Evolutionary conservation across 2,113 vertebrate species (phyloP), one percentile per base, ranked within the genome.

Genomic region (Paramormyrops kingsleyae): DNA sequence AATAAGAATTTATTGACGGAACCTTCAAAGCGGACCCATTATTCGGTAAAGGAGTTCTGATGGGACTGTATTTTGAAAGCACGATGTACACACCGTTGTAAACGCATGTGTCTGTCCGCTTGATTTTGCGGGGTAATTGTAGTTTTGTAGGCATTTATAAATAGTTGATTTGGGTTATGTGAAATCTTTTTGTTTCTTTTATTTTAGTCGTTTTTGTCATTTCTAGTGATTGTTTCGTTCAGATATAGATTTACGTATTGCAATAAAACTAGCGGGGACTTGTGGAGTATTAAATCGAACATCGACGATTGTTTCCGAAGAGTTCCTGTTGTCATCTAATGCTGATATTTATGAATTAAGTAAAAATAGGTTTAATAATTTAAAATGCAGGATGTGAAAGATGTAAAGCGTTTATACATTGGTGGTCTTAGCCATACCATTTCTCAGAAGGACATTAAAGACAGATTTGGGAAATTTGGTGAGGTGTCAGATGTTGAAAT

Each of bases 381-480:
- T 17, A 42, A n/a, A 66, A 88, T 88, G 87, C 56, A 24, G 39
- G 35, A 46, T 1, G 44, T 31, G 4, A 66, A 50, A 59, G 47
- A 7, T 90, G 4, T 94, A 89, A 97, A 92, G 90, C 97, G 99
- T 0, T 94, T 99, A 0, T 99, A 97, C 17, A 85, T 99, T 0
- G 98, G 99, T 19, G 99, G 98, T 15, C 96, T 99, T 52, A 93
- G 96, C 89, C 96, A 97, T 90, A 88, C 92, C 0, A 90, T 99
- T 90, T 96, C 98, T 2, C 91, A 96, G 91, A 96, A 94, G 70
- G 99, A 99, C 56, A 94, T 99, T n/a, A 95, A 95, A 90, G 97
- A 97, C 94, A 97, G 97, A 74, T 98, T 99, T 85, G 94, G 96
- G 66, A 98, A 97, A 89, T 99, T 99, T 93, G 99, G 99, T 83